These are phyloP conservation scores for Formicarius rufipectus DNA, from an alignment of 2,113 vertebrate species.

Conservation along the genomic window DNA sequence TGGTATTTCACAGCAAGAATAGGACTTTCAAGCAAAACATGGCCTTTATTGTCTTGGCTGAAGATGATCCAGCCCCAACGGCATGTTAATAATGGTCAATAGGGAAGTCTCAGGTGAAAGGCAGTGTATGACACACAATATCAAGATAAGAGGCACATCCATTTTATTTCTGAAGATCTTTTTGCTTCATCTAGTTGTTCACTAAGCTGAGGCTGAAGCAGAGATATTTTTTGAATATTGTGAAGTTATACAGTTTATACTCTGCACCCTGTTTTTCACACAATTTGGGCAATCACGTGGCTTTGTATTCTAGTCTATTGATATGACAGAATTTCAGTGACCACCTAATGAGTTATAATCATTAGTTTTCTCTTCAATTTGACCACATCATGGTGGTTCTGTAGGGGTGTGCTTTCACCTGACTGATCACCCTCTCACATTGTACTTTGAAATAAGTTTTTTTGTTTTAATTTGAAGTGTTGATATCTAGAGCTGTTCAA, in stretches of 20 bases:
- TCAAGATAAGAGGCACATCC: neutral
- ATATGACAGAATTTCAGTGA: neutral
- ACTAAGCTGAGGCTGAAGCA: neutral
- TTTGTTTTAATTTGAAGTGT: neutral
- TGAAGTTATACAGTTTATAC: rapidly evolving
- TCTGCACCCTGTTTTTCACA: neutral
- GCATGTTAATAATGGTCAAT: neutral
- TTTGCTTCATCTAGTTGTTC: neutral
- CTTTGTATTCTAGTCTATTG: neutral
- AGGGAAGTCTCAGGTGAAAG: neutral
- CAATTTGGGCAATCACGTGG: neutral
- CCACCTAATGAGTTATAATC: neutral
- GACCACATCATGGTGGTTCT: neutral
- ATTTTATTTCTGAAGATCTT: neutral
- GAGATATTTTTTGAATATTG: neutral
- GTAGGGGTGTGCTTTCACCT: neutral
- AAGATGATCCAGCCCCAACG: neutral
- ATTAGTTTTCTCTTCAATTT: neutral
- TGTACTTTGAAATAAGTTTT: neutral
- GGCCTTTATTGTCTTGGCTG: neutral
- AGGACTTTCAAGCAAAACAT: neutral
- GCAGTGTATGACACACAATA: neutral
- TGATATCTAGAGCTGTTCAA: neutral
- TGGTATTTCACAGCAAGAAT: neutral
- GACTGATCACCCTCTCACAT: neutral